Conservation (phyloP, 2,113 vertebrate species). For the Bothrops jararaca region DNA sequence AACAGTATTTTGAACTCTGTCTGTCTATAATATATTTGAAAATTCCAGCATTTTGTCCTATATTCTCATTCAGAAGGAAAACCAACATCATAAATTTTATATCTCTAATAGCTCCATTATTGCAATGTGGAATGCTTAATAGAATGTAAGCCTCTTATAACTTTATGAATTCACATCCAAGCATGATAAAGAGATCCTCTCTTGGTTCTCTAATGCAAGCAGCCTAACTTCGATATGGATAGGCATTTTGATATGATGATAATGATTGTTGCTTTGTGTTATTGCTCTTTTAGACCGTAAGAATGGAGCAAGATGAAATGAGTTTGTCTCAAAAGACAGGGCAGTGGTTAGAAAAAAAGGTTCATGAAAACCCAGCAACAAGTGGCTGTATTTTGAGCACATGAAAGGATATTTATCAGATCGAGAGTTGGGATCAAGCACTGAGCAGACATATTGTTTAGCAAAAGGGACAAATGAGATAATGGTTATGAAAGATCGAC, state of each 20-base stretch:
- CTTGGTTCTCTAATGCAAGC: background rate
- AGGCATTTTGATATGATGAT: background rate
- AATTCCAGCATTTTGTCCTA: background rate
- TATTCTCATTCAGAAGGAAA: background rate
- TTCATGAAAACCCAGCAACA: background rate
- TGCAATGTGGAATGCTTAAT: background rate
- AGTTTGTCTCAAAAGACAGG: background rate
- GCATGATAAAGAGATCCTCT: background rate
- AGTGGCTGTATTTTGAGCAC: background rate
- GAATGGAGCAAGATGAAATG: background rate
- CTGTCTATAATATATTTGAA: background rate
- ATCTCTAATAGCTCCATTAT: background rate
- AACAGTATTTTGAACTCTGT: background rate
- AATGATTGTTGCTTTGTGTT: background rate
- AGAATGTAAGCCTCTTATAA: background rate
- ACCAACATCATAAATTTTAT: background rate
- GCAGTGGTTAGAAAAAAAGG: background rate
- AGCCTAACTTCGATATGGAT: background rate
- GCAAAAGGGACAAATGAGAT: background rate
- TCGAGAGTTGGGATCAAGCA: background rate
- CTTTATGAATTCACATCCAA: background rate
- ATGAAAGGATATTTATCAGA: background rate
- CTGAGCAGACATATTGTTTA: background rate
- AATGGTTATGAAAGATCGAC: background rate
- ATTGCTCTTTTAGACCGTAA: background rate